phyloP scores from a whole-genome alignment of 1,140 invertebrate species.

The Drosophila rhopaloa region DNA sequence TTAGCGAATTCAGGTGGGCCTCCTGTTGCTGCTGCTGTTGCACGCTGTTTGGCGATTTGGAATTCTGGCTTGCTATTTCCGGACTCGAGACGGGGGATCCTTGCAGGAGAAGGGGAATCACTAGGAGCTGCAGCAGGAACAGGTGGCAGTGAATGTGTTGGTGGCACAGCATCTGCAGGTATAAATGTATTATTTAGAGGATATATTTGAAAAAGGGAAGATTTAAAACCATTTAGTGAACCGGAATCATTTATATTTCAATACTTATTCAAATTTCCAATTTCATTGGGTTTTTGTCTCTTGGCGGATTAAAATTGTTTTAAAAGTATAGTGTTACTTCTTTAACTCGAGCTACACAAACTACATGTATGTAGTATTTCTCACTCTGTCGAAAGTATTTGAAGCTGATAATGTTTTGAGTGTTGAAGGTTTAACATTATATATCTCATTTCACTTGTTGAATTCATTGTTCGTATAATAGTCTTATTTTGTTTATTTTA shows the following conservation, averaged over 20 bases:
- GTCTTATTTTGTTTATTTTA: background rate
- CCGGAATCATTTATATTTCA: too few relatives aligned
- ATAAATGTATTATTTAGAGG: background rate
- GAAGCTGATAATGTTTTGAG: too few relatives aligned
- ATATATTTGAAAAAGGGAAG: too few relatives aligned
- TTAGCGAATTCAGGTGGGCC: constrained; percentile 72
- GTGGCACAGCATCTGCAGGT: constrained; percentile 45
- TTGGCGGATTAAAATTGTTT: too few relatives aligned
- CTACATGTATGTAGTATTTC: too few relatives aligned
- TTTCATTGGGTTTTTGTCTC: background rate
- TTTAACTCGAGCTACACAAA: too few relatives aligned
- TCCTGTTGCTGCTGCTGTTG: constrained; percentile 52
- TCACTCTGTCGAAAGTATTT: too few relatives aligned
- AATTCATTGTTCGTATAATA: background rate
- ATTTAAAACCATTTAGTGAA: too few relatives aligned
- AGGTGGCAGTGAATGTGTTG: constrained; percentile 10
- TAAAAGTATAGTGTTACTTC: too few relatives aligned
- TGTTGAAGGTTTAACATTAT: too few relatives aligned
- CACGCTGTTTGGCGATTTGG: constrained; percentile 61
- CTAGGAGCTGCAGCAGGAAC: constrained; percentile 39
- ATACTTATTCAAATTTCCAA: too few relatives aligned
- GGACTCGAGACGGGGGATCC: constrained; percentile 68
- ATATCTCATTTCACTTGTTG: background rate
- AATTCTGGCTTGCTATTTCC: constrained; percentile 62
- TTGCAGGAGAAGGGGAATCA: constrained; percentile 16